Evolutionary conservation across 2,113 vertebrate genomes (phyloP), one percentile per base, ranked within the genome.

Genomic region (Arothron firmamentum): DNA sequence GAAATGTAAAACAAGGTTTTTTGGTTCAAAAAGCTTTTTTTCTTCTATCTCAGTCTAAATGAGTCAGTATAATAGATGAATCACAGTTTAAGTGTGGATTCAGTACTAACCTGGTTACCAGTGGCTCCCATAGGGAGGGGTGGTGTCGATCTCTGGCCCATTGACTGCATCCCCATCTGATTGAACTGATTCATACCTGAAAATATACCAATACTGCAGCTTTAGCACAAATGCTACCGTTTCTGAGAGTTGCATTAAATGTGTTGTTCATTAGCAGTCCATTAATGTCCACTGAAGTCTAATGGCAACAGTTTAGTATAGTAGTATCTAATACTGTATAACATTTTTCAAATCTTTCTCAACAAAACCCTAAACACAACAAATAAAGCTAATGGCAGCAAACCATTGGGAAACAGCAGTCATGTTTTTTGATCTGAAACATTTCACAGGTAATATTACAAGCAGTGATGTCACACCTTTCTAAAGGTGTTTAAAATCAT

Each of bases 161-260:
- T 86, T 0, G 92, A 79, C 18, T 91, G 92, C 88, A 98, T 93
- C 66, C 84, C 91, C 82, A 97, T 93, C 79, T 93, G 94, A 67
- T 89, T 90, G 79, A 98, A 99, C 53, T 95, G 94, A 88, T 91
- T 96, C 88, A 98, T 93, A 78, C 94, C 96, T 99, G 73, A 66
- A 5, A 62, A 74, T 65, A 56, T 17, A 70, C 7, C n/a, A 19
- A 11, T 45, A n/a, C n/a, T n/a, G n/a, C n/a, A 5, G 43, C 17
- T 16, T 45, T 14, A 15, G n/a, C 42, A 25, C 23, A 45, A 7
- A 56, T 17, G 41, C 6, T 54, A 55, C 17, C 46, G 62, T 4
- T 43, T 16, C 0, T 43, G 9, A 0, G 61, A 58, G 50, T 10
- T 6, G 53, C 17, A 52, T 0, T 3, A 12, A 3, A 65, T 42